Evolutionary conservation across 2,113 vertebrate species (phyloP), one percentile per base, ranked within the genome.

Genomic region (Xenotilapia leptura): DNA sequence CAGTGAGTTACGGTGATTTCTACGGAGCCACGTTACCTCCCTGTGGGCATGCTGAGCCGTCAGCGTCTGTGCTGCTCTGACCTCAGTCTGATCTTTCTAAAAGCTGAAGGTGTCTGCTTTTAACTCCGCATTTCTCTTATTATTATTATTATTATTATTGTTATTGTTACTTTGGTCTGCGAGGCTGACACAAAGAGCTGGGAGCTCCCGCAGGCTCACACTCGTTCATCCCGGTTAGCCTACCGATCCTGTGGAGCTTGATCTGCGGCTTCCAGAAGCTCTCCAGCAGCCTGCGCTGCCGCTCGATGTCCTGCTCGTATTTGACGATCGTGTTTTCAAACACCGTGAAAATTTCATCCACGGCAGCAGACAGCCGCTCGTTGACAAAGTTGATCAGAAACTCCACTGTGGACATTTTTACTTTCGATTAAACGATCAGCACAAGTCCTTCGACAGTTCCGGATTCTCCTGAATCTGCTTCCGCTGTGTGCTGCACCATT

Each of bases 221-320:
- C 60, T 5, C 33, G 5, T 68, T 68, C 33, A 38, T 0, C 9
- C 33, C 17, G 10, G 21, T 23, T 73, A 26, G 14, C 70, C 15
- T 14, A 91, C 87, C 83, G 60, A 6, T 83, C 75, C 40, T 79
- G 15, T 77, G 65, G 1, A 85, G 19, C n/a, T 73, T 79, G 9
- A 84, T 40, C 11, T 79, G 77, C 1, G 80, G 90, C 33, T 79
- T 90, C 81, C 26, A 82, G 1, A 80, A 53, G 12, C 79, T n/a
- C 21, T 90, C 88, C 88, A 90, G 36, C 88, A 88, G 79, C 49
- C 26, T 49, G n/a, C 91, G 86, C 54, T 92, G 88, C 19, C 86
- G 86, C 2, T 49, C 17, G 10, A 92, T 56, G 77, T 88, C 86
- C 70, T 84, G 77, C 6, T 90, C 81, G 28, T 88, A 90, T 0